phyloP scores from a whole-genome alignment of 2,797 vertebrate species.

The Staurois parvus region DNA sequence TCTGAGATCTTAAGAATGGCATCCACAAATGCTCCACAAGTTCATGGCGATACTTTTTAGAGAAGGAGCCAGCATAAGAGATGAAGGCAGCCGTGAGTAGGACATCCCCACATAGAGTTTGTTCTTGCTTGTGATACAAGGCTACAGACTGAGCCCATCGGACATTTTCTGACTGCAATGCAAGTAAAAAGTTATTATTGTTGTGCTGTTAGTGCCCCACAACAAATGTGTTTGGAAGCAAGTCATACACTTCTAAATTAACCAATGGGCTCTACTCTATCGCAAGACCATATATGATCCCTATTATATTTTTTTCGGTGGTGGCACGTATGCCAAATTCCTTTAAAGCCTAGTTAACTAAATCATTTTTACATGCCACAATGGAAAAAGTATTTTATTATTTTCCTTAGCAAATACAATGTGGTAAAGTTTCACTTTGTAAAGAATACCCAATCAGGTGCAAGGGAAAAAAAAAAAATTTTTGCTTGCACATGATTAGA shows the following conservation, averaged over 20 bases:
- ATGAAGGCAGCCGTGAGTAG: constrained; percentile 78
- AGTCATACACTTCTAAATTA: neutral
- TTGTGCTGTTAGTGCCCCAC: neutral
- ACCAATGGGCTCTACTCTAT: neutral
- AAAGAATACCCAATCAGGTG: no score
- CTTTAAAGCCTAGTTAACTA: no score
- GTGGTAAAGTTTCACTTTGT: no score
- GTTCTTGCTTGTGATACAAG: constrained; percentile 80
- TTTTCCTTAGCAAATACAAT: no score
- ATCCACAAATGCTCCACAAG: constrained; percentile 78
- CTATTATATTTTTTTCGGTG: no score
- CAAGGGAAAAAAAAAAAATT: no score
- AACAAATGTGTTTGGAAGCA: neutral
- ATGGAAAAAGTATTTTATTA: no score
- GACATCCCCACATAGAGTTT: constrained; percentile 77
- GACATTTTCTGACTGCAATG: constrained; percentile 78
- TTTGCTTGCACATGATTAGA: no score
- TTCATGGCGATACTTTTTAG: constrained; percentile 75
- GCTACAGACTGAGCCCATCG: constrained; percentile 79
- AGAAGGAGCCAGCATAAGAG: constrained; percentile 78
- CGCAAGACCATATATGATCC: no score
- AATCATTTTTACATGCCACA: no score
- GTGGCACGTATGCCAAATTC: no score
- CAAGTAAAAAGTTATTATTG: neutral
- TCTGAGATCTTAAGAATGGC: constrained; percentile 75